These are phyloP conservation scores for Eospalax fontanierii DNA, from an alignment of 2,797 vertebrate genomes.

Conservation along the genomic window DNA sequence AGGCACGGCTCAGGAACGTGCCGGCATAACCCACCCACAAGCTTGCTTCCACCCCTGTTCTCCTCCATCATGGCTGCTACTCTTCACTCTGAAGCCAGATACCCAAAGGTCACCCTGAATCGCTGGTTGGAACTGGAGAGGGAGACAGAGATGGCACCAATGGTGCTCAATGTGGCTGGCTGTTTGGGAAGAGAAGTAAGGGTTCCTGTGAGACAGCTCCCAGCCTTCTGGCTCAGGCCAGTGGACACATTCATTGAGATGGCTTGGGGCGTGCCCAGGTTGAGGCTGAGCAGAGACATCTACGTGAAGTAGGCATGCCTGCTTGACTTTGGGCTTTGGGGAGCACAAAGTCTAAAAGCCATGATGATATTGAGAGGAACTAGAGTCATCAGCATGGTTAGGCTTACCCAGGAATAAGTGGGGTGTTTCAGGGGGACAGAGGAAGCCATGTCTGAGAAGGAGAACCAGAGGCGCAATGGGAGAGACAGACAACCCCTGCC, in stretches of 20 bases:
- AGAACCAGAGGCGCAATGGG: not conserved
- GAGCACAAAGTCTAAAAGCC: not conserved
- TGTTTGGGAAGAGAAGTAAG: not conserved
- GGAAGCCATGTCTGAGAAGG: not conserved
- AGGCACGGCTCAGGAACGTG: not conserved
- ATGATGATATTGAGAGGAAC: not conserved
- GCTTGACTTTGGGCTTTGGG: not conserved
- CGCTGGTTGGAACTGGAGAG: not conserved
- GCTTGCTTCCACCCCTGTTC: not conserved
- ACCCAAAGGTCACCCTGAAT: not conserved
- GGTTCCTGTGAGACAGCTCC: not conserved
- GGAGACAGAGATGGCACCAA: not conserved
- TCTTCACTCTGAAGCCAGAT: not conserved
- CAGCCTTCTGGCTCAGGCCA: not conserved
- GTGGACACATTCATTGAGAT: not conserved
- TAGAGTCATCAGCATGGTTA: not conserved
- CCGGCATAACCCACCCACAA: not conserved
- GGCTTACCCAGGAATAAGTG: not conserved
- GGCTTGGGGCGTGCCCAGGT: not conserved
- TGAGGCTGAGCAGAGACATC: not conserved
- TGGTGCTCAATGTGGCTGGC: not conserved
- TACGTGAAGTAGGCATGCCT: not conserved
- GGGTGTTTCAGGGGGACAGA: not conserved
- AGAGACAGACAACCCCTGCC: not conserved
- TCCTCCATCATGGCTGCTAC: not conserved